phyloP scores from a whole-genome alignment of 2,797 vertebrate species.

The Sebastiscus albofasciatus region DNA sequence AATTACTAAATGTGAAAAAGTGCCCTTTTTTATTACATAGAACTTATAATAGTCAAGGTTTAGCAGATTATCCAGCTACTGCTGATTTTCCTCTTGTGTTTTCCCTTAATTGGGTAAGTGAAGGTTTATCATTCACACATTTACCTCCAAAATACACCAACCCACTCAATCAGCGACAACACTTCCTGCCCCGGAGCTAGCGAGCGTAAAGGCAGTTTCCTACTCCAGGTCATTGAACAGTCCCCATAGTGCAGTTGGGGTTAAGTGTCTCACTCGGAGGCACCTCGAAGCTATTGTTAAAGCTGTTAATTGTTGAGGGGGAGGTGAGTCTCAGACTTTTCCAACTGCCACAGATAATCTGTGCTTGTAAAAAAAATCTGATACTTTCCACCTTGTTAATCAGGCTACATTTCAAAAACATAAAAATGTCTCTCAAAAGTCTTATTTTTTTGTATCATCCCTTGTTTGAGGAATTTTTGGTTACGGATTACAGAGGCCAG shows the following conservation, averaged over 20 bases:
- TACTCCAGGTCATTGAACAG: constrained; percentile 20
- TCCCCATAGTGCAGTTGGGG: constrained; percentile 22
- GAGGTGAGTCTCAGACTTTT: neutral
- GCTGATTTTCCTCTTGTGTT: neutral
- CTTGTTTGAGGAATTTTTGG: constrained; percentile 26
- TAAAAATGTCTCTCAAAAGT: neutral
- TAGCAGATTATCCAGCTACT: neutral
- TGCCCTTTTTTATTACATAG: neutral
- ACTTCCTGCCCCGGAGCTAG: constrained; percentile 6
- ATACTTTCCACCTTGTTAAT: neutral
- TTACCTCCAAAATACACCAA: neutral
- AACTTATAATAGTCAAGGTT: neutral
- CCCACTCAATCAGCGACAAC: neutral
- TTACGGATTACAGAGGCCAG: constrained; percentile 32
- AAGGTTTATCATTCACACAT: neutral
- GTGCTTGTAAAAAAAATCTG: neutral
- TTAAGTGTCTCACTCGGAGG: constrained; percentile 35
- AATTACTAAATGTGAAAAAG: neutral
- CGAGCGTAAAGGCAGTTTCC: neutral
- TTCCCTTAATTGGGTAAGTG: neutral
- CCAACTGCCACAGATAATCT: neutral
- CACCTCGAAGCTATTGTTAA: constrained; percentile 14
- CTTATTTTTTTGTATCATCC: neutral
- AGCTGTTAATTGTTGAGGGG: constrained; percentile 36
- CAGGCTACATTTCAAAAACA: neutral